Conservation (phyloP, 2,113 vertebrate species). For the Burhinus oedicnemus region DNA sequence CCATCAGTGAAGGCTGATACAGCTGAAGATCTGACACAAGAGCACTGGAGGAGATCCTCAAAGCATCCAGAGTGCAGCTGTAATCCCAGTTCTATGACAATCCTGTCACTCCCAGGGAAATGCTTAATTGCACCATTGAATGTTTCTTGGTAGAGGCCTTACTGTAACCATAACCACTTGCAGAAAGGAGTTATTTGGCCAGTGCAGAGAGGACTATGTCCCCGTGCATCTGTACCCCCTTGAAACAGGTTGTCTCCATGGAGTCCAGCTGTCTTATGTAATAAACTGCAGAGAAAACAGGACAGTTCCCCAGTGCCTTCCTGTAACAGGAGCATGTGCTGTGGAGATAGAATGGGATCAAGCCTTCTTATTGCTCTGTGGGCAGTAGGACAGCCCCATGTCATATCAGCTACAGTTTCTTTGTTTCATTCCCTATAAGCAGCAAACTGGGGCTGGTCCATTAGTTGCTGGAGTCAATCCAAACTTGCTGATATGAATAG, state of each 20-base stretch:
- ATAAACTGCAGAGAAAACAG: neutral
- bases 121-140: neutral
- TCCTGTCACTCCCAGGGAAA: neutral
- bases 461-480: neutral
- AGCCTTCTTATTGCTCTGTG: neutral
- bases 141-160: neutral
- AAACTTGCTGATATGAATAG: neutral
- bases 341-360: neutral
- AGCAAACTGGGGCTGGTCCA: neutral
- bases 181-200: neutral
- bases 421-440: neutral
- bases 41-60: neutral
- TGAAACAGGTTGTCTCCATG: neutral
- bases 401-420: neutral
- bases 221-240: neutral
- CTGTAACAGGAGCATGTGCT: neutral
- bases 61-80: neutral
- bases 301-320: neutral
- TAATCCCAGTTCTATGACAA: neutral
- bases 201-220: neutral
- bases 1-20: neutral
- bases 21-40: neutral
- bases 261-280: neutral
- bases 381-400: neutral
- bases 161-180: neutral